phyloP scores from a whole-genome alignment of 2,113 vertebrate genomes.

The Corapipo altera region DNA sequence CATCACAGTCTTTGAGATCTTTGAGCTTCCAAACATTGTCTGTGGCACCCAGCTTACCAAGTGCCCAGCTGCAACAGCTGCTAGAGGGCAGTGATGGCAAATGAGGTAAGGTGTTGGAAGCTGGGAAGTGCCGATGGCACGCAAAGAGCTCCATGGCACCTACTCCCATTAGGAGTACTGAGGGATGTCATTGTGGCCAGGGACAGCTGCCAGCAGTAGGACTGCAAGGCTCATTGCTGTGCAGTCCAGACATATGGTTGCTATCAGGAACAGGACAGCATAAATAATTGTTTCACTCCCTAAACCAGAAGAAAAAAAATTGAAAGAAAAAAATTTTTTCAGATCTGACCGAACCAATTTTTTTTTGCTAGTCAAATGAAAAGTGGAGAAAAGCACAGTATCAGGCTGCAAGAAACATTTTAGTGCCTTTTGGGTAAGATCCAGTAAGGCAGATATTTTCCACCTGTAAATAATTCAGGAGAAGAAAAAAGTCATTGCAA shows the following conservation, averaged over 20 bases:
- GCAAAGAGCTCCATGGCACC: neutral
- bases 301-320: neutral
- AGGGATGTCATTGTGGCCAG: conserved; percentile 14
- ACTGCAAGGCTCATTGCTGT: conserved; percentile 31
- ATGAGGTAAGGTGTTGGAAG: neutral
- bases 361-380: conserved; percentile 16
- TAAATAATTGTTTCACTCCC: conserved; percentile 49
- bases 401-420: conserved; percentile 3
- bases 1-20: neutral
- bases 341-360: neutral
- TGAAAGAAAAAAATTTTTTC: neutral
- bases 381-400: neutral
- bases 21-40: neutral
- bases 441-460: conserved; percentile 47
- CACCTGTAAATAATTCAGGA: conserved; percentile 68
- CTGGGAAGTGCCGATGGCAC: neutral
- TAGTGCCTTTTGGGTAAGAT: conserved; percentile 40
- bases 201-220: conserved; percentile 37
- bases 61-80: neutral
- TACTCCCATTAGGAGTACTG: conserved; percentile 18
- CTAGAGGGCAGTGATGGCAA: neutral
- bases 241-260: conserved; percentile 57
- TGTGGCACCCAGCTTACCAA: neutral
- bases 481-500: conserved; percentile 14
- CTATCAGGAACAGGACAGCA: conserved; percentile 33